These are phyloP conservation scores for Dreissena rostriformis DNA, from an alignment of 1,140 invertebrate genomes.

Conservation along the genomic window DNA sequence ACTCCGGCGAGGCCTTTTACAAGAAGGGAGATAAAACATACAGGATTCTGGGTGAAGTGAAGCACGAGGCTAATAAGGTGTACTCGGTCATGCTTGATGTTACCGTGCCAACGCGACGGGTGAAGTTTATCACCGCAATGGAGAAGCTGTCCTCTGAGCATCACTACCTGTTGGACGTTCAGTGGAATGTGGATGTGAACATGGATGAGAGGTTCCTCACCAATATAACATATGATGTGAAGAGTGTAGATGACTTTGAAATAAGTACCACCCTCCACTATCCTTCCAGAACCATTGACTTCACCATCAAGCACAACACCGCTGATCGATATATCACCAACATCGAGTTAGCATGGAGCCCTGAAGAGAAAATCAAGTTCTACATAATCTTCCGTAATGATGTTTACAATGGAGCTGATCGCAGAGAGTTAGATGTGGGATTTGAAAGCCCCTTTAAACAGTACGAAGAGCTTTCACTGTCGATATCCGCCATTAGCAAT, in stretches of 20 bases:
- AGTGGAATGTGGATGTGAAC: constrained; percentile 55
- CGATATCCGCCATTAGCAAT: constrained; percentile 38
- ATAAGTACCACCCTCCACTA: constrained; percentile 38
- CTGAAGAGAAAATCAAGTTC: constrained; percentile 60
- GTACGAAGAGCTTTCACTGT: constrained; percentile 53
- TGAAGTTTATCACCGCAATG: constrained; percentile 20
- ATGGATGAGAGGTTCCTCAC: constrained; percentile 34
- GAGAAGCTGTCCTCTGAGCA: constrained; percentile 7
- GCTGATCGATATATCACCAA: constrained; percentile 43
- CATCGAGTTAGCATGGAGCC: constrained; percentile 63
- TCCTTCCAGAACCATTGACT: constrained; percentile 45
- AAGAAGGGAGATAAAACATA: constrained; percentile 37
- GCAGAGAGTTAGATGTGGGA: constrained; percentile 48
- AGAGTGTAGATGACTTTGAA: constrained; percentile 48
- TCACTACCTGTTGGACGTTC: constrained; percentile 38
- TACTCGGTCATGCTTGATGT: constrained; percentile 29
- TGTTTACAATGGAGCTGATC: constrained; percentile 2
- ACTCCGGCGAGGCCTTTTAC: constrained; percentile 12
- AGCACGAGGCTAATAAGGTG: constrained; percentile 1
- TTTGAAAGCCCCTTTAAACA: constrained; percentile 59
- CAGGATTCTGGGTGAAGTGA: constrained; percentile 24
- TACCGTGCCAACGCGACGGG: constrained; percentile 22
- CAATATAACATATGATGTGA: constrained; percentile 35
- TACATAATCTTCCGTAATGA: constrained; percentile 55
- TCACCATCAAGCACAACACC: constrained; percentile 49